Evolutionary conservation across 2,797 vertebrate genomes (phyloP).

Genomic region (Falco novaeseelandiae): DNA sequence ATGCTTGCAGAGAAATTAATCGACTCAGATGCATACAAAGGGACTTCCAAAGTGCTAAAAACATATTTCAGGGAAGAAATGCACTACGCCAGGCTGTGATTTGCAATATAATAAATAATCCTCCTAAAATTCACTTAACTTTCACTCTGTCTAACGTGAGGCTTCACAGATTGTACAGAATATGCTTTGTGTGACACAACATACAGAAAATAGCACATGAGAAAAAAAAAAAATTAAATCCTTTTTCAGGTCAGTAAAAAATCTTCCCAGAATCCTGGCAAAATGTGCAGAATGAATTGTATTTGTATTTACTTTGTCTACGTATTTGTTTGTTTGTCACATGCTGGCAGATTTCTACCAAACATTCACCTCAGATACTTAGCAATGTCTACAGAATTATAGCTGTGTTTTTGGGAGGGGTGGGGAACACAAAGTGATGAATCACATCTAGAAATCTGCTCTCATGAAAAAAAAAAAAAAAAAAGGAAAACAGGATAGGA

Average conservation of each 20-base stretch:
- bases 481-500: background rate
- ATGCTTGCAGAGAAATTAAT: slow-evolving; percentile 49
- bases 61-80: slow-evolving; percentile 42
- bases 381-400: slow-evolving; percentile 18
- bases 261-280: slow-evolving; percentile 27
- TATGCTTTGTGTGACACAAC: slow-evolving; percentile 55
- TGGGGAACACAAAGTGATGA: slow-evolving; percentile 49
- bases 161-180: slow-evolving; percentile 60
- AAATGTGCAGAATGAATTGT: slow-evolving; percentile 35
- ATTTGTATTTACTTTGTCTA: slow-evolving; percentile 45
- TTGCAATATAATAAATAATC: slow-evolving; percentile 65
- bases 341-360: slow-evolving; percentile 18
- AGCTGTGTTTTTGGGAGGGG: background rate
- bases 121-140: slow-evolving; percentile 62
- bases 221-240: background rate
- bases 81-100: slow-evolving; percentile 9
- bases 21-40: slow-evolving; percentile 49
- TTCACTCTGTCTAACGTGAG: slow-evolving; percentile 27
- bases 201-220: slow-evolving; percentile 1
- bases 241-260: slow-evolving; percentile 51
- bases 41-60: slow-evolving; percentile 53
- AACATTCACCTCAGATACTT: slow-evolving; percentile 51
- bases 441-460: slow-evolving; percentile 50
- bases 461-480: slow-evolving; percentile 19
- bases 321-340: slow-evolving; percentile 36